Evolutionary conservation across 2,797 vertebrate genomes (phyloP), one percentile per base, ranked within the genome.

Genomic region (Acanthopagrus latus): DNA sequence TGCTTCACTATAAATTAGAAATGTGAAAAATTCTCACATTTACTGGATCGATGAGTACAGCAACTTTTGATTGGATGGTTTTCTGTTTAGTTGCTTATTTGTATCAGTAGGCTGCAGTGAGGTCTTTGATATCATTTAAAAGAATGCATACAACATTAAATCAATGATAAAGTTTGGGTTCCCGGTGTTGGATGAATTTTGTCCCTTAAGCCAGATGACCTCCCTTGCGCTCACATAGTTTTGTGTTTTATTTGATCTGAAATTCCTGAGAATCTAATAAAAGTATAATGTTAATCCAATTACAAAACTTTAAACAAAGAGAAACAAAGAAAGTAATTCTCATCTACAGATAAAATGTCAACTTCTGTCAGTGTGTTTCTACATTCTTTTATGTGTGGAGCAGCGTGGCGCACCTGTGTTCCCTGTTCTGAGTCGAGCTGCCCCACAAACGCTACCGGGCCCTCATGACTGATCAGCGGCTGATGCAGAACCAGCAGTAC

Each of bases 401-500:
- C 9, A 5, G 21, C 64, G 10, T 52, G 9, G 38, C 41, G 54
- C 79, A 88, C 78, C 88, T 93, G 83, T 79, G 74, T 67, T 85
- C 38, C 38, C 38, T 80, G 60, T 84, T 85, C 59, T 47, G 60
- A 72, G 57, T 68, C 2, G 57, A 65, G 84, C 72, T 93, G 94
- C 79, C 91, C 93, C 82, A 93, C 88, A 93, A 94, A 92, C 50
- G 54, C 87, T 75, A 38, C 71, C 74, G 57, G 76, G 88, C 76
- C 89, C 75, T 89, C 74, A 89, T 92, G 85, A 93, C 85, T 87
- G 92, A 95, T 94, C 90, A 90, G 87, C 64, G 63, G 88, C 91
- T 81, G 71, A 67, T 89, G 82, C 71, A 74, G 76, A 88, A 85
- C 82, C 92, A 87, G 75, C 76, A 74, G 72, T 21, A 62, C 79